Evolutionary conservation across 2,113 vertebrate species (phyloP), one percentile per base, ranked within the genome.

Genomic region (Alexandromys fortis): DNA sequence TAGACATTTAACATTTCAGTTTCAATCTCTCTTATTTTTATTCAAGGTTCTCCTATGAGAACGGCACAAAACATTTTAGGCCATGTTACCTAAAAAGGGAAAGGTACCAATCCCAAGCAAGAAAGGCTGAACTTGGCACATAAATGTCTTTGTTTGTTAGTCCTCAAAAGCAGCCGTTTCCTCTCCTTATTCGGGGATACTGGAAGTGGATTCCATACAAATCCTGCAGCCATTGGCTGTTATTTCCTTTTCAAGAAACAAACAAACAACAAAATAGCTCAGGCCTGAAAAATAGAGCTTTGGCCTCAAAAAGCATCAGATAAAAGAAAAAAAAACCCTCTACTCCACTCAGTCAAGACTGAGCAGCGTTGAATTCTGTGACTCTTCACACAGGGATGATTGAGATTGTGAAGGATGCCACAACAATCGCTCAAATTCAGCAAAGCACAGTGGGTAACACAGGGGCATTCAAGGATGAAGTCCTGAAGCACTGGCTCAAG

Each of bases 381-480:
- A 13, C 63, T 93, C 70, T 86, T 96, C 91, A 22, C 86, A 5
- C 65, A 99, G 99, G 99, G 92, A 99, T 99, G 99, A 99, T 99
- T 0, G 99, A 99, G 98, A 99, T 99, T 7, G 99, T 99, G 63
- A 99, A 99, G 97, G 99, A 99, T 19, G 99, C 99, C 93, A 99
- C 99, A n/a, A 99, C 99, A 35, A 99, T 99, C 72, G 99, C 99
- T 75, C 99, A 99, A 98, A 99, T 99, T 97, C 99, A 99, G 21
- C 99, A 99, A 97, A 99, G 99, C 61, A 99, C 99, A 1, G 99
- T 99, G 79, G 99, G 99, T 77, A 99, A 99, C 97, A 99, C 99
- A 0, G 99, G 99, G 0, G 99, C 99, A 0, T 99, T 99, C 98
- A 99, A 99, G 97, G 99, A 99, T 73, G 99, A 99, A 97, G 99